Percentiles rank a stretch among this genome's conserved stretches.
These are phyloP conservation scores for Helicolenus hilgendorfi DNA, from an alignment of 2,797 vertebrate species.

Conservation along the genomic window DNA sequence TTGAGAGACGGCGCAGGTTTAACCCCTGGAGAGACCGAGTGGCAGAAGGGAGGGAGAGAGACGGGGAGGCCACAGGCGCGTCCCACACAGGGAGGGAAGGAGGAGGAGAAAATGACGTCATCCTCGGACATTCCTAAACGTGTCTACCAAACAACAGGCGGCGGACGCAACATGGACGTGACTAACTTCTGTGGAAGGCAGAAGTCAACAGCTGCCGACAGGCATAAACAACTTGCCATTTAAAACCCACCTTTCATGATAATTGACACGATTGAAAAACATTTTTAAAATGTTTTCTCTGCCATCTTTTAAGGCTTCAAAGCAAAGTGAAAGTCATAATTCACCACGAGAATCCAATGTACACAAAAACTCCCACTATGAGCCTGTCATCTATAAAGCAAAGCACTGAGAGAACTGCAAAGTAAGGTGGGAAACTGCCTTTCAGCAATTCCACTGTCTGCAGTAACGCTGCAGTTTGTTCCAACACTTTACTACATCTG, in stretches of 20 bases:
- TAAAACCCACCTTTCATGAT: not conserved
- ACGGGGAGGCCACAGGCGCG: not conserved
- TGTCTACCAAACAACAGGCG: conserved; percentile 2
- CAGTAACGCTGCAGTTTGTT: not conserved
- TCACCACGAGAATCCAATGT: not conserved
- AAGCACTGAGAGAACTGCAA: conserved; percentile 3
- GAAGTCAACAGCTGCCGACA: not conserved
- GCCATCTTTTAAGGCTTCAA: not conserved
- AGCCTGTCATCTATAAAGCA: not conserved
- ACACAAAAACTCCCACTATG: not conserved
- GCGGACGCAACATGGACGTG: not conserved
- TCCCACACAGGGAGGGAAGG: conserved; percentile 29
- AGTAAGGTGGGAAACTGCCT: conserved; percentile 6
- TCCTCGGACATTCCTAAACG: conserved; percentile 56
- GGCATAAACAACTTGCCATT: not conserved
- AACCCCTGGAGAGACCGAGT: conserved; percentile 89
- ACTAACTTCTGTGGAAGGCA: conserved; percentile 10
- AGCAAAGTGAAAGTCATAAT: not conserved
- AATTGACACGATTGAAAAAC: not conserved
- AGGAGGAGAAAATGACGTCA: conserved; percentile 56
- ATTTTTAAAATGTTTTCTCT: not conserved
- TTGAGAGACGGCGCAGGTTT: conserved; percentile 90
- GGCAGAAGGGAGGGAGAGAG: conserved; percentile 51
- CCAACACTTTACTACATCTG: conserved; percentile 8
- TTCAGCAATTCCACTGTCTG: conserved; percentile 10